Evolutionary conservation across 2,113 vertebrate genomes (phyloP).

Genomic region (Litocranius walleri): DNA sequence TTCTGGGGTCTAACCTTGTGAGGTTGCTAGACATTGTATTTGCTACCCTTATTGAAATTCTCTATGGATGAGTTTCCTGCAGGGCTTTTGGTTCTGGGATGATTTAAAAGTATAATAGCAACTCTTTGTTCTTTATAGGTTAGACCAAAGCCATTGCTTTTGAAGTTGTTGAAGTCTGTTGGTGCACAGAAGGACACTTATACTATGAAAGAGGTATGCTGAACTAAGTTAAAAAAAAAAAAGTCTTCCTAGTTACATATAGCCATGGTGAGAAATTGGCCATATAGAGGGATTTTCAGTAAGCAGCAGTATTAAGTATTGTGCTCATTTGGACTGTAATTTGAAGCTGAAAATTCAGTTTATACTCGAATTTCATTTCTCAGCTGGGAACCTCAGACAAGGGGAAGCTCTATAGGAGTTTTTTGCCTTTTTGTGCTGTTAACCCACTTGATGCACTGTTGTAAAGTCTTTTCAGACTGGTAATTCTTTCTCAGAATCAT

Average conservation of each 20-base stretch:
- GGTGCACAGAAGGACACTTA: constrained; percentile 91
- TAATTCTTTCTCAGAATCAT: neutral
- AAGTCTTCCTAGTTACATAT: neutral
- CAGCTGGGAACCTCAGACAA: neutral
- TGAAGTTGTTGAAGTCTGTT: constrained; percentile 85
- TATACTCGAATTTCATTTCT: neutral
- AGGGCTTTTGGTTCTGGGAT: neutral
- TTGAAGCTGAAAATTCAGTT: constrained; percentile 26
- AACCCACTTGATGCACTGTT: neutral
- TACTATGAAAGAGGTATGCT: constrained; percentile 91
- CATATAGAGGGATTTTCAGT: neutral
- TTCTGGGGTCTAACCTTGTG: constrained; percentile 22
- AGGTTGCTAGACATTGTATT: neutral
- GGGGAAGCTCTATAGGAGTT: neutral
- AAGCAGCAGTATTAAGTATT: neutral
- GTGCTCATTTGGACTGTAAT: neutral
- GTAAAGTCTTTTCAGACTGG: neutral
- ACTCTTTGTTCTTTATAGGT: constrained; percentile 78
- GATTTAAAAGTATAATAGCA: constrained; percentile 8
- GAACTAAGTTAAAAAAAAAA: neutral
- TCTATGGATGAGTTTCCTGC: neutral
- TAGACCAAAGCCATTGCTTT: constrained; percentile 85
- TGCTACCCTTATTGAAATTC: neutral
- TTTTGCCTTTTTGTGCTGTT: neutral
- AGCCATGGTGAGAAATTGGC: neutral